Evolutionary conservation across 2,113 vertebrate genomes (phyloP).

Genomic region (Ophiodon elongatus): DNA sequence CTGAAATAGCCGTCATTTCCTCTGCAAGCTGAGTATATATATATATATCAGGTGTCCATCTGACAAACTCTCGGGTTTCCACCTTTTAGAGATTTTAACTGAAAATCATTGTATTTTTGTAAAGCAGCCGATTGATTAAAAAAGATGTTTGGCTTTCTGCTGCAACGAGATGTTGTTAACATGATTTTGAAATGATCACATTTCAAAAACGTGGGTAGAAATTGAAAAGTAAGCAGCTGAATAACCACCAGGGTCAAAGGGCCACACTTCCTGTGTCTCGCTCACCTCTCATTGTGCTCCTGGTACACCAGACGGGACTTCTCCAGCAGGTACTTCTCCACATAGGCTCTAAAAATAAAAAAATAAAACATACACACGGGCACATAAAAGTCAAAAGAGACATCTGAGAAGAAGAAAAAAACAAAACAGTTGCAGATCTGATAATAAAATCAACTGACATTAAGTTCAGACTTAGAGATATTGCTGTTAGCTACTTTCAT

Average conservation of each 20-base stretch:
- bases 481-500: too few species aligned
- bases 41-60: too few species aligned
- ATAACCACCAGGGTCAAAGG: background rate
- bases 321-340: constrained; percentile 97
- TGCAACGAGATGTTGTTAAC: background rate
- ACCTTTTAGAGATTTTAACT: background rate
- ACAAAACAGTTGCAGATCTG: background rate
- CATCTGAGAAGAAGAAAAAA: background rate
- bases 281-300: constrained; percentile 96
- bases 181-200: background rate
- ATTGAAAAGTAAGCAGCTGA: background rate
- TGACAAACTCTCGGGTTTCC: too few species aligned
- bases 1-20: too few species aligned
- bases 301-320: constrained; percentile 97
- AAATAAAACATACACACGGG: background rate
- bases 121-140: background rate
- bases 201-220: background rate
- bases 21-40: too few species aligned
- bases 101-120: too few species aligned
- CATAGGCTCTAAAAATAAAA: constrained; percentile 89
- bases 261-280: background rate
- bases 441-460: background rate
- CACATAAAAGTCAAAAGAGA: background rate
- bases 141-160: background rate
- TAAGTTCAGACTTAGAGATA: background rate